These are phyloP conservation scores for Poeciliopsis prolifica DNA, from an alignment of 2,113 vertebrate genomes.

Conservation along the genomic window DNA sequence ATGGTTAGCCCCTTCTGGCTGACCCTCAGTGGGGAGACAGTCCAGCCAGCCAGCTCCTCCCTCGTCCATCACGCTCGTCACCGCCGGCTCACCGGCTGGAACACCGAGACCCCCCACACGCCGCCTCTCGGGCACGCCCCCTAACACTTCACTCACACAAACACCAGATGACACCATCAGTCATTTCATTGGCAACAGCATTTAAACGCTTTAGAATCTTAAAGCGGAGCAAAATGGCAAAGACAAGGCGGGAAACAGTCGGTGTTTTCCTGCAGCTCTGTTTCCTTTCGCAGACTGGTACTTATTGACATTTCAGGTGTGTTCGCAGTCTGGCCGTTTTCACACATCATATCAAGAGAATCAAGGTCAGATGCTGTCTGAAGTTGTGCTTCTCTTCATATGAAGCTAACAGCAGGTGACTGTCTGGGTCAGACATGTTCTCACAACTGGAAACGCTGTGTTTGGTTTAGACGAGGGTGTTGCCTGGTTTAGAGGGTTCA, in stretches of 20 bases:
- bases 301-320: neutral
- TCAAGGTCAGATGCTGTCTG: neutral
- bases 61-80: slow-evolving; percentile 61
- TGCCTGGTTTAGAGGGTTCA: slow-evolving; percentile 4
- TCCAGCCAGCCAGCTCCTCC: slow-evolving; percentile 67
- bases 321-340: neutral
- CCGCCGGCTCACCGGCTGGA: slow-evolving; percentile 66
- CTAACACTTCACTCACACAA: slow-evolving; percentile 9
- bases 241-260: slow-evolving; percentile 10
- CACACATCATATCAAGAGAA: neutral
- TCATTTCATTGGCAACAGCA: neutral
- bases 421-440: slow-evolving; percentile 24
- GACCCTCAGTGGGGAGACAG: slow-evolving; percentile 58
- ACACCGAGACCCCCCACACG: slow-evolving; percentile 54
- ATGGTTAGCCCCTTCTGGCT: slow-evolving; percentile 64
- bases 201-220: neutral
- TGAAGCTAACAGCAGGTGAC: slow-evolving; percentile 18
- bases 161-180: neutral
- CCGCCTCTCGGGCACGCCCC: slow-evolving; percentile 32
- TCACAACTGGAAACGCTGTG: slow-evolving; percentile 10
- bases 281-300: neutral
- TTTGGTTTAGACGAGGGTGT: slow-evolving; percentile 14
- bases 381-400: slow-evolving; percentile 6
- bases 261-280: neutral
- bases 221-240: neutral